Conservation (phyloP, 2,888 invertebrate genomes). For the Idaea aversata region DNA sequence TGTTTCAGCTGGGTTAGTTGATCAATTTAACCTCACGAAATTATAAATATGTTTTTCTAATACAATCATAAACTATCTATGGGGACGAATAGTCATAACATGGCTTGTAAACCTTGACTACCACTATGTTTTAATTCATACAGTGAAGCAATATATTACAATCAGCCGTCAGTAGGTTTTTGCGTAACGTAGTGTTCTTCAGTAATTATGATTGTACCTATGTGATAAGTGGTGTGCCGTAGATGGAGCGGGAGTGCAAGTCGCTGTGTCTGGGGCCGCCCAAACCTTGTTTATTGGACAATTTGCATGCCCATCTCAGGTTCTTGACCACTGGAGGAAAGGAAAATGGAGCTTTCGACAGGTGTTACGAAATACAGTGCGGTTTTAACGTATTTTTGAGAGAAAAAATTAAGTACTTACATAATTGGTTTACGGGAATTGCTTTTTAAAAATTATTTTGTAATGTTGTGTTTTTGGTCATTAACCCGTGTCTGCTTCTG, state of each 20-base stretch:
- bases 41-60: too few relatives aligned
- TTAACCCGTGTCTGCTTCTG: slow-evolving; percentile 9
- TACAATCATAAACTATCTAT: background rate
- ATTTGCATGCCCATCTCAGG: slow-evolving; percentile 10
- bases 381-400: background rate
- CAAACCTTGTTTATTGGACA: slow-evolving; percentile 9
- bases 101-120: background rate
- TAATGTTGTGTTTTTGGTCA: background rate
- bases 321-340: background rate
- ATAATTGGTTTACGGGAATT: background rate
- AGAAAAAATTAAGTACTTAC: background rate
- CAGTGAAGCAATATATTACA: slow-evolving; percentile 17
- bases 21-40: too few relatives aligned
- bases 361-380: background rate
- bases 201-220: background rate
- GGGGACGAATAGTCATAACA: background rate
- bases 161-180: slow-evolving; percentile 8
- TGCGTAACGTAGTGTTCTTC: background rate
- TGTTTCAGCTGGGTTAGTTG: too few relatives aligned
- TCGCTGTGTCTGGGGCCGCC: slow-evolving; percentile 7
- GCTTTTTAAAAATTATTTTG: background rate
- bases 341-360: background rate
- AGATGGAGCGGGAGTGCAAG: too few relatives aligned
- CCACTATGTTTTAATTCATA: background rate
- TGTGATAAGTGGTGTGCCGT: background rate